Conservation (phyloP, 2,113 vertebrate genomes). For the Bufo gargarizans region DNA sequence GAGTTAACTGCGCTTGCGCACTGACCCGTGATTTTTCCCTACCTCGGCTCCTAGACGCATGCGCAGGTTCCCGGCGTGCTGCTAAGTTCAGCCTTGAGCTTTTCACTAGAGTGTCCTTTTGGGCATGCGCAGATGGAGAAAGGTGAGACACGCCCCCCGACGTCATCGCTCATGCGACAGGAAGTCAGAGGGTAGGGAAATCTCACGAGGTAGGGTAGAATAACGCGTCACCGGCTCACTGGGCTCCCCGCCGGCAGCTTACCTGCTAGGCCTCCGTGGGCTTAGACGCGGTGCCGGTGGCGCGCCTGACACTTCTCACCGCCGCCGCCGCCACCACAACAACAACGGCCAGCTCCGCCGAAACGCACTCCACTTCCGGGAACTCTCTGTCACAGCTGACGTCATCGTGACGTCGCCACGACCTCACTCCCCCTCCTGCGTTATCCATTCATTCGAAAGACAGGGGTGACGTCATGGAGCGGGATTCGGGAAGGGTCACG, state of each 20-base stretch:
- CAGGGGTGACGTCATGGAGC: constrained; percentile 25
- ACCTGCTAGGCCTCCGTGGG: constrained; percentile 16
- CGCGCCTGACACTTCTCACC: not conserved
- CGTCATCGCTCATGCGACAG: too few relatives aligned
- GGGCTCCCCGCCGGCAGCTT: not conserved
- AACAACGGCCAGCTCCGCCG: constrained; percentile 24
- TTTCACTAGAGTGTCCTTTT: too few relatives aligned
- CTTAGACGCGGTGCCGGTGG: not conserved
- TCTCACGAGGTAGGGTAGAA: too few relatives aligned
- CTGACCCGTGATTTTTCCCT: too few relatives aligned
- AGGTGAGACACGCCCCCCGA: too few relatives aligned
- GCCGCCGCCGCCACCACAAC: constrained; percentile 12
- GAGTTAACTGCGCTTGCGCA: too few relatives aligned
- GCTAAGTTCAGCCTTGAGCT: too few relatives aligned
- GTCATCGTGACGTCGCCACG: not conserved
- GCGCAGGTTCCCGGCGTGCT: too few relatives aligned
- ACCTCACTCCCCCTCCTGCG: not conserved
- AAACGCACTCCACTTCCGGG: constrained; percentile 44
- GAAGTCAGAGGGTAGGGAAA: too few relatives aligned
- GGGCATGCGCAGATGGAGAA: too few relatives aligned
- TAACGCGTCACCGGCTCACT: too few relatives aligned
- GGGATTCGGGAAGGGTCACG: constrained; percentile 41
- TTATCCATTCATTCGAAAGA: constrained; percentile 38
- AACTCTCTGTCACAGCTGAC: constrained; percentile 5
- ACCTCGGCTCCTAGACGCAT: too few relatives aligned